Evolutionary conservation across 1,140 invertebrate species (phyloP).

Genomic region (Luehdorfia chinensis): DNA sequence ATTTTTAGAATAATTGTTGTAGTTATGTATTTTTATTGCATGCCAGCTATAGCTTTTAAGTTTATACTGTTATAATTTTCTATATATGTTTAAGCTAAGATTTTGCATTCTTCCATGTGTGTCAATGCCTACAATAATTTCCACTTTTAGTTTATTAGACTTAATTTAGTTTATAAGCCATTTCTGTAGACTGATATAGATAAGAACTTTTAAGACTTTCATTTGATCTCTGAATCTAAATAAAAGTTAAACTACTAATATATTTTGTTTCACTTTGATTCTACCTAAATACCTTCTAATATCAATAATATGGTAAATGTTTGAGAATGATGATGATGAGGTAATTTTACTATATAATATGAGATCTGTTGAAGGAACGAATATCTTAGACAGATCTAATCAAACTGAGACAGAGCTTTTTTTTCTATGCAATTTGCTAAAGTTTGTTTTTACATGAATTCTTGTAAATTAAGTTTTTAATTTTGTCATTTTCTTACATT

Average conservation of each 20-base stretch:
- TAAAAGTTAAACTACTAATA: constrained; percentile 44
- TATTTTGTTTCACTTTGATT: constrained; percentile 17
- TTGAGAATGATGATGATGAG: no score
- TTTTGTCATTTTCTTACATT: no score
- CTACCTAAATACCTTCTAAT: no score
- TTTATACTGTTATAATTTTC: constrained; percentile 11
- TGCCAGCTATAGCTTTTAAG: constrained; percentile 8
- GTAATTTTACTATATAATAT: no score
- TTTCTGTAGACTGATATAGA: constrained; percentile 53
- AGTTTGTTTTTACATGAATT: no score
- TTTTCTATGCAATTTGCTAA: no score
- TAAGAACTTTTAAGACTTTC: constrained; percentile 70
- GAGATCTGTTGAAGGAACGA: no score
- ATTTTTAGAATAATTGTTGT: constrained; percentile 28
- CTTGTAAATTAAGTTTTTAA: no score
- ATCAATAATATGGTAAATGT: no score
- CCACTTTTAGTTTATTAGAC: constrained; percentile 23
- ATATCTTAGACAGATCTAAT: no score
- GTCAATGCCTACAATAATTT: constrained; percentile 26
- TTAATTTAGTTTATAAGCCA: constrained; percentile 31
- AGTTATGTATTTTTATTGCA: constrained; percentile 21
- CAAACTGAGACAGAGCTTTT: no score
- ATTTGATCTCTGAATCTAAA: constrained; percentile 72
- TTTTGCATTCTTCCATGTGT: constrained; percentile 39
- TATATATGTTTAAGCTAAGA: constrained; percentile 1